Evolutionary conservation across 2,113 vertebrate species (phyloP), one percentile per base, ranked within the genome.

Genomic region (Hemicordylus capensis): DNA sequence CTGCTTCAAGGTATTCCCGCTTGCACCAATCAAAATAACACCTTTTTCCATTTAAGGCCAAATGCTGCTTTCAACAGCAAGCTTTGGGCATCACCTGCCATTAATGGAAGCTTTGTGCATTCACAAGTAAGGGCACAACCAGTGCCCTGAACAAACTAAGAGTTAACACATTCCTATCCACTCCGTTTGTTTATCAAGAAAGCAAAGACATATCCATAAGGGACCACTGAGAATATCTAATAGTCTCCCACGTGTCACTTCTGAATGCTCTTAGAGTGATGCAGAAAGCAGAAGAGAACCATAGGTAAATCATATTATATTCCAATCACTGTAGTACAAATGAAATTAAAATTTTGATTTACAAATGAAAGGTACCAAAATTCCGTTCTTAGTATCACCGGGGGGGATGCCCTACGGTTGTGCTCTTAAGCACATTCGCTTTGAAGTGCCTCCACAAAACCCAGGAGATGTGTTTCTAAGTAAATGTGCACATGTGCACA

Each of bases 201-300:
- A 26, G 12, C 70, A 76, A 61, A n/a, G 24, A n/a, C 42, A 79
- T 78, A 85, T 59, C 61, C 39, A 72, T 46, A 85, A 79, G 31
- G 56, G 66, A 63, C 20, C 6, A 48, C 12, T 78, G 42, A 61
- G 56, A 69, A 79, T 54, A 78, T 69, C 63, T 63, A 48, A 54
- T 56, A 77, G 73, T 58, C 14, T 46, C 20, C 31, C 75, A 70
- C 46, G 7, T 61, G 54, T 48, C 42, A 28, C 6, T 20, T 19
- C 42, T 61, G 67, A 63, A 58, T 46, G 69, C 72, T 79, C 37
- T 59, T 78, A 34, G 66, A 56, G 24, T 44, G 28, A 39, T 69
- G 67, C 22, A 48, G 44, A 72, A 85, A 78, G 42, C 12, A 28
- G 14, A 61, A 85, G 20, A 59, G 3, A 85, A 19, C 14, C 4